phyloP scores from a whole-genome alignment of 2,888 invertebrate genomes.

The Allygus modestus region DNA sequence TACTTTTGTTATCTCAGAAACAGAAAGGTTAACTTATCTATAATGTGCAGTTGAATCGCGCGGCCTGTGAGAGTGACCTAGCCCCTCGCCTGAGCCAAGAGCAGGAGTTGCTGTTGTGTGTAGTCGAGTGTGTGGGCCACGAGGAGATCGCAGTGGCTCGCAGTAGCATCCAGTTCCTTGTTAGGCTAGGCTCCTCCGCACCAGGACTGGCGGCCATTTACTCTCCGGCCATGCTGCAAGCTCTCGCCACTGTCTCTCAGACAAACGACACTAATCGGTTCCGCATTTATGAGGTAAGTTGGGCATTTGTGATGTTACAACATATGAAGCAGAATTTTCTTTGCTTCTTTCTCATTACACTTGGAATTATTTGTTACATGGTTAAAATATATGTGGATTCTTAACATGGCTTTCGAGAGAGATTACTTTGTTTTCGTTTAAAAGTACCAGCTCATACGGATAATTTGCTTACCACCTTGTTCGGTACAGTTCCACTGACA shows the following conservation, averaged over 20 bases:
- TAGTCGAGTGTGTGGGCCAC: constrained; percentile 80
- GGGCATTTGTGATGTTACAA: background rate
- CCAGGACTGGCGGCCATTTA: constrained; percentile 77
- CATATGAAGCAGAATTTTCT: too few species aligned
- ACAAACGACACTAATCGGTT: constrained; percentile 80
- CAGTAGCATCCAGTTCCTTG: constrained; percentile 79
- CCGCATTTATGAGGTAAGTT: constrained; percentile 82
- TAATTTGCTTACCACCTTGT: too few species aligned
- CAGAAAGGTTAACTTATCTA: too few species aligned
- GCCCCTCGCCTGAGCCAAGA: constrained; percentile 76
- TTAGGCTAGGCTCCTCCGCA: constrained; percentile 74
- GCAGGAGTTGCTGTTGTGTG: constrained; percentile 77
- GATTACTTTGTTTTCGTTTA: too few species aligned
- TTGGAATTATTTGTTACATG: too few species aligned
- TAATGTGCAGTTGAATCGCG: constrained; percentile 76
- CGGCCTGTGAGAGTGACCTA: constrained; percentile 69
- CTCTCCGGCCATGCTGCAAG: constrained; percentile 77
- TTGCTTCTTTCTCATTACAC: too few species aligned
- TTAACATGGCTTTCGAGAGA: too few species aligned
- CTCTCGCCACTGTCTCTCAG: constrained; percentile 78
- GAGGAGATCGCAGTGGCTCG: constrained; percentile 80
- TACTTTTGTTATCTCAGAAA: too few species aligned
- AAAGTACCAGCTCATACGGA: too few species aligned
- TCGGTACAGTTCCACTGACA: too few species aligned
- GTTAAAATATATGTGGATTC: too few species aligned